phyloP scores from a whole-genome alignment of 2,888 invertebrate genomes.

The Ctena decussata region DNA sequence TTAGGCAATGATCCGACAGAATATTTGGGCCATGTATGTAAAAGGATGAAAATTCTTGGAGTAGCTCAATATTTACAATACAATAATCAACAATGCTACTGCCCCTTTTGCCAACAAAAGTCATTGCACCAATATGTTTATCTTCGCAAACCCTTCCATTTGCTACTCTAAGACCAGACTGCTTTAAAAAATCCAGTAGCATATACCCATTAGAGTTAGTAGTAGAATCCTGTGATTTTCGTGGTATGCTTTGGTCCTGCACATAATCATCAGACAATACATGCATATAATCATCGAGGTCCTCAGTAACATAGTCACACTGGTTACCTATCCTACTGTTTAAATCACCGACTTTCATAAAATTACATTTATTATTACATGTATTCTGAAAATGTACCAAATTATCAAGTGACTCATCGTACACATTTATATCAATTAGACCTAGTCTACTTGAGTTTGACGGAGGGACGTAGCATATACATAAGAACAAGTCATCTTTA shows the following conservation, averaged over 20 bases:
- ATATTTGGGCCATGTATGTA: slow-evolving; percentile 22
- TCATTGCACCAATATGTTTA: slow-evolving; percentile 1
- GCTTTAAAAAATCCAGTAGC: slow-evolving; percentile 33
- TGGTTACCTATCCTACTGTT: not conserved
- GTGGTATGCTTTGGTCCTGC: not conserved
- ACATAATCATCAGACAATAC: slow-evolving; percentile 26
- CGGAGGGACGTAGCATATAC: slow-evolving; percentile 29
- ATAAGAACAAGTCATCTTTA: slow-evolving; percentile 13
- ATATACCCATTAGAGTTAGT: slow-evolving; percentile 11
- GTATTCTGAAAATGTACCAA: not conserved
- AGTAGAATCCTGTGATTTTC: slow-evolving; percentile 12
- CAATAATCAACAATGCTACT: slow-evolving; percentile 18
- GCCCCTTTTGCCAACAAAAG: slow-evolving; percentile 15
- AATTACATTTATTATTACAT: not conserved
- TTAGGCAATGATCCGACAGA: slow-evolving; percentile 25
- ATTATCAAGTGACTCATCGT: slow-evolving; percentile 4
- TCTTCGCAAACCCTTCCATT: slow-evolving; percentile 25
- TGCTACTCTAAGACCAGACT: slow-evolving; percentile 25
- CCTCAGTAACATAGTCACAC: slow-evolving; percentile 28
- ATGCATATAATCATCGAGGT: slow-evolving; percentile 3
- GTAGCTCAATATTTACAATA: not conserved
- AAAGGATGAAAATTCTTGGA: not conserved
- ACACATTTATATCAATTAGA: not conserved
- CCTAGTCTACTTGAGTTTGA: slow-evolving; percentile 16
- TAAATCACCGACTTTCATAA: slow-evolving; percentile 23